These are phyloP conservation scores for Lordiphosa clarofinis DNA, from an alignment of 1,140 invertebrate species.

Conservation along the genomic window DNA sequence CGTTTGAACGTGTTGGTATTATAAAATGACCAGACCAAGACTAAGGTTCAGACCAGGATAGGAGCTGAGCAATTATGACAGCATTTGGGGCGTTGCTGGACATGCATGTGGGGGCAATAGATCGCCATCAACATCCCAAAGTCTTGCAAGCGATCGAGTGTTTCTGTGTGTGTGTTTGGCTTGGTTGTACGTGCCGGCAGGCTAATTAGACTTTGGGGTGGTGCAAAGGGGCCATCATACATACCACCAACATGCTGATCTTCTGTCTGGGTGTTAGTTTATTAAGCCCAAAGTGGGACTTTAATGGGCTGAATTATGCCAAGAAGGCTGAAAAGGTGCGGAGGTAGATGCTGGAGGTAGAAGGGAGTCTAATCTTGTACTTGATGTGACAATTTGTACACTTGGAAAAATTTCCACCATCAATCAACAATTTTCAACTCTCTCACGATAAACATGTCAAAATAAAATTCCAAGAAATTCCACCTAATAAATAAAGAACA, in stretches of 20 bases:
- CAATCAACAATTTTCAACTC: slow-evolving; percentile 6
- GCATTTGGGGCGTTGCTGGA: slow-evolving; percentile 68
- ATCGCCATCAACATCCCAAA: slow-evolving; percentile 43
- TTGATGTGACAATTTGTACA: too few relatives aligned
- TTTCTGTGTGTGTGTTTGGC: slow-evolving; percentile 49
- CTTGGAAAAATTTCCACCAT: too few relatives aligned
- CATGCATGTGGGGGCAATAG: slow-evolving; percentile 70
- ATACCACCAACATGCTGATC: slow-evolving; percentile 12
- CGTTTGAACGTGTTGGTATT: slow-evolving; percentile 75
- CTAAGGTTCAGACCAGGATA: neutral
- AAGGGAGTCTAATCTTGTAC: too few relatives aligned
- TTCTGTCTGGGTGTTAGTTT: slow-evolving; percentile 65
- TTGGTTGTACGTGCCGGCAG: slow-evolving; percentile 65
- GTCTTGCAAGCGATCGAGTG: slow-evolving; percentile 12
- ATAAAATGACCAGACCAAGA: slow-evolving; percentile 57
- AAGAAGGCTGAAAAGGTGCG: slow-evolving; percentile 5
- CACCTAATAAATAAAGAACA: slow-evolving; percentile 31
- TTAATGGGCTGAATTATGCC: slow-evolving; percentile 63
- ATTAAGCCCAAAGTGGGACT: slow-evolving; percentile 55
- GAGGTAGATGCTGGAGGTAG: neutral
- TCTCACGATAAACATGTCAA: slow-evolving; percentile 60
- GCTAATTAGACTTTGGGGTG: slow-evolving; percentile 49
- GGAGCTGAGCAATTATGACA: slow-evolving; percentile 61
- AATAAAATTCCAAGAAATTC: slow-evolving; percentile 8
- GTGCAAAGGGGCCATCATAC: neutral